Percentiles rank a stretch among this genome's conserved stretches.
Evolutionary conservation across 2,113 vertebrate species (phyloP).

Genomic region (Amphilophus citrinellus): DNA sequence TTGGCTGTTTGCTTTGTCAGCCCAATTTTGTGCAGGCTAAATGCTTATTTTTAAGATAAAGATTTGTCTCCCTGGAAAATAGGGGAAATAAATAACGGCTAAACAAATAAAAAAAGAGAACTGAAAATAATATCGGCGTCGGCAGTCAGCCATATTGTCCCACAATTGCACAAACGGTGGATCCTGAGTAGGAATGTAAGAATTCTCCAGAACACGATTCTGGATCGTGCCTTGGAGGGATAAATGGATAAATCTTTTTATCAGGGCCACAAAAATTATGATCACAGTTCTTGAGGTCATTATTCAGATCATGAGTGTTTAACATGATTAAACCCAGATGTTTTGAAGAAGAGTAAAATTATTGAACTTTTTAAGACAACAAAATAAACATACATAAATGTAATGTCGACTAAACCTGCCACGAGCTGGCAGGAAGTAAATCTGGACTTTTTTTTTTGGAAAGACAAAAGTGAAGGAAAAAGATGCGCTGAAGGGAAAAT

Average conservation of each 20-base stretch:
- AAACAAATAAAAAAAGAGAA: not conserved
- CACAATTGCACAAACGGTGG: not conserved
- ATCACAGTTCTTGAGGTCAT: not conserved
- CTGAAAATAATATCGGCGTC: not conserved
- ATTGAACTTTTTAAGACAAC: not conserved
- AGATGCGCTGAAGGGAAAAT: not conserved
- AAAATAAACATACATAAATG: not conserved
- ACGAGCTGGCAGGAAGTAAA: not conserved
- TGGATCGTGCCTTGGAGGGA: not conserved
- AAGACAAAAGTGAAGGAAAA: not conserved
- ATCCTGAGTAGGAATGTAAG: not conserved
- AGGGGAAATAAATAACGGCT: not conserved
- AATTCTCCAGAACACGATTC: not conserved
- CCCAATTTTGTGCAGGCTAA: not conserved
- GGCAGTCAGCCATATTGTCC: not conserved
- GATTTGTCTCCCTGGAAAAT: not conserved
- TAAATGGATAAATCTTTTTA: not conserved
- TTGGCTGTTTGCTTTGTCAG: not conserved
- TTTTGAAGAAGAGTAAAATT: not conserved
- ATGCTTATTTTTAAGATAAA: not conserved
- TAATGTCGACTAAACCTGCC: not conserved
- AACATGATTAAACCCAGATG: not conserved
- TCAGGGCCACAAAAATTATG: not conserved
- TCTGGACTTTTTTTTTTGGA: not conserved
- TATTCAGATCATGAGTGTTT: not conserved